Conservation (phyloP, 30 jellyfish, hydroid and myxozoan genomes). For the Turritopsis rubra region DNA sequence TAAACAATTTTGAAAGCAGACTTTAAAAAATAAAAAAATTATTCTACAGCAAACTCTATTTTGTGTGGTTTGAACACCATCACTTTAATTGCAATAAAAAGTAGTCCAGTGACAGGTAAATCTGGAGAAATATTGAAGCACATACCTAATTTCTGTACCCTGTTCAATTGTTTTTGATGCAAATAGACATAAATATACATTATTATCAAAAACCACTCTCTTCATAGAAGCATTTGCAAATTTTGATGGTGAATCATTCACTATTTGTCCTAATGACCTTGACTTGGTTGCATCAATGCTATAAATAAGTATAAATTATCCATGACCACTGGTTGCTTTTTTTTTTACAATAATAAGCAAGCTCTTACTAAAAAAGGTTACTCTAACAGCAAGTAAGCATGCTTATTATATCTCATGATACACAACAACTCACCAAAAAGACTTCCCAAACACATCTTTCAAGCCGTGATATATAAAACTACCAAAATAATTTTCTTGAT, state of each 20-base stretch:
- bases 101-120: background rate
- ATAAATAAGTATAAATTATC: background rate
- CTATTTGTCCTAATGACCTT: background rate
- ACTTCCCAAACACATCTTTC: conserved; percentile 3
- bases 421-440: conserved; percentile 12
- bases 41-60: background rate
- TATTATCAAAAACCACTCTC: conserved; percentile 11
- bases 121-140: background rate
- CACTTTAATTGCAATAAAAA: background rate
- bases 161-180: background rate
- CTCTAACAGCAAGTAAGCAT: background rate
- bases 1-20: background rate
- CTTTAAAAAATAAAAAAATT: background rate
- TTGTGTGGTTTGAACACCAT: background rate
- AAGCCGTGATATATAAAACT: conserved; percentile 7
- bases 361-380: background rate
- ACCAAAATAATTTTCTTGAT: background rate
- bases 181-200: background rate
- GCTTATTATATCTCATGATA: background rate
- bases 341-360: background rate
- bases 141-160: conserved; percentile 25
- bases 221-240: conserved; percentile 1
- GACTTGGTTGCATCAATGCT: conserved; percentile 18
- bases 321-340: background rate
- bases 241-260: conserved; percentile 20